A percentile compares a stretch with the other conserved stretches of the same genome.
phyloP scores from a whole-genome alignment of 2,113 vertebrate genomes.

The Macaca mulatta region DNA sequence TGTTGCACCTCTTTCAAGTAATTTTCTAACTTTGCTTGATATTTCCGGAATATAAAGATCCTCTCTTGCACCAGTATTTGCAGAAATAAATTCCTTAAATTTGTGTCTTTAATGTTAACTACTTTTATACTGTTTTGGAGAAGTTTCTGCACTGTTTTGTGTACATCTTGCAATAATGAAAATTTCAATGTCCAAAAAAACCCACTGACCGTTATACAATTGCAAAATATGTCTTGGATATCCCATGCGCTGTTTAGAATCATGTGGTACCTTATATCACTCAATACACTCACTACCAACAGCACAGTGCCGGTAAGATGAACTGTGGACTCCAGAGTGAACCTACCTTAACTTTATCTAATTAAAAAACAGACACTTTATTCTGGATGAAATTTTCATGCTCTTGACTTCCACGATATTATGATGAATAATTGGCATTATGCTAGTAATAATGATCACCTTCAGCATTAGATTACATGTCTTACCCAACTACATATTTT shows the following conservation, averaged over 20 bases:
- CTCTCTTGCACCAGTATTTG: constrained; percentile 15
- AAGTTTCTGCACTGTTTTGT: not conserved
- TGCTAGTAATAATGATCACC: not conserved
- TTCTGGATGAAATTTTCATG: not conserved
- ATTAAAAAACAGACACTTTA: not conserved
- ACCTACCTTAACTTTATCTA: not conserved
- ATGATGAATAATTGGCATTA: not conserved
- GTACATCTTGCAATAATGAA: constrained; percentile 32
- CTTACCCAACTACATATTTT: not conserved
- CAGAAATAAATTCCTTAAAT: not conserved
- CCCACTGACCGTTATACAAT: not conserved
- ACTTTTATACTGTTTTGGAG: not conserved
- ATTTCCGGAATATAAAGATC: constrained; percentile 7
- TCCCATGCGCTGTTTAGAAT: not conserved
- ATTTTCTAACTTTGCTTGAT: constrained; percentile 42
- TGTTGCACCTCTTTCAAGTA: constrained; percentile 3
- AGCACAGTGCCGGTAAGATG: not conserved
- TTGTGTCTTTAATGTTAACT: too few species aligned
- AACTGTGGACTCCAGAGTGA: not conserved
- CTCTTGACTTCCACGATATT: not conserved
- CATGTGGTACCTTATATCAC: not conserved
- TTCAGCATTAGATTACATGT: not conserved
- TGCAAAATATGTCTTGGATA: not conserved
- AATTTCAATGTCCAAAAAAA: not conserved
- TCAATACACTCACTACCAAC: not conserved